Base-by-base conservation (phyloP, 2,888 invertebrate species). In the Leptinotarsa rubiginosa region DNA sequence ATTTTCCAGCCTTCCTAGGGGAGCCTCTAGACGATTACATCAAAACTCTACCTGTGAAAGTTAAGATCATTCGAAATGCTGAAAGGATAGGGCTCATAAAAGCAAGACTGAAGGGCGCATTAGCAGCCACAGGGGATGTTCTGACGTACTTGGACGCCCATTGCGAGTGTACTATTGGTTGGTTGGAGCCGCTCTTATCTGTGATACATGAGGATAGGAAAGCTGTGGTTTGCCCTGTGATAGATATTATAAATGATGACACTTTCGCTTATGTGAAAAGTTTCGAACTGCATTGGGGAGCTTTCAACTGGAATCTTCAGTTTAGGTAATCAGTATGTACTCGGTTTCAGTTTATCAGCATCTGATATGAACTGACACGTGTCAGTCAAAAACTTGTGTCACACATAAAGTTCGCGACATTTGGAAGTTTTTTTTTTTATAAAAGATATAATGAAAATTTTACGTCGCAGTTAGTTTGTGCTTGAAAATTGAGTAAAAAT, bases 261-360 rank as follows among this genome's bases (percentile, higher is more conserved):
- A 97, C 97, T 3, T 95, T 99, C 83, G 96, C 97, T 50, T 99
- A 99, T 86, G 94, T 94, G 3, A 95, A 97, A 83, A 96, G 96
- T 75, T 96, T 97, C 80, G 98, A 99, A 86, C 92, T 98, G 66
- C 98, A 98, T 84, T 97, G 97, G 95, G 99, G 99, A 4, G 98
- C 97, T 0, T 98, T 99, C 87, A 99, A 98, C 87, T 99, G 99
- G 98, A 95, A 97, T 81, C 89, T 99, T 18, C 98, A 98, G 86
- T 99, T 95, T 84, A 87, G 85, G 81, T 96, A 95, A 95, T 56
- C 4, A 15, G 13, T 22, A 56, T 22, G 20, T 18, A 18, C 7
- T 41, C 41, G 7, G 50, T n/a, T 50, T 15, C 15, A 16, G 50
- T 50, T 15, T 4, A 50, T 5, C 16, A 15, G 16, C n/a, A n/a